Evolutionary conservation across 2,797 vertebrate species (phyloP).

Genomic region (Champsocephalus esox): DNA sequence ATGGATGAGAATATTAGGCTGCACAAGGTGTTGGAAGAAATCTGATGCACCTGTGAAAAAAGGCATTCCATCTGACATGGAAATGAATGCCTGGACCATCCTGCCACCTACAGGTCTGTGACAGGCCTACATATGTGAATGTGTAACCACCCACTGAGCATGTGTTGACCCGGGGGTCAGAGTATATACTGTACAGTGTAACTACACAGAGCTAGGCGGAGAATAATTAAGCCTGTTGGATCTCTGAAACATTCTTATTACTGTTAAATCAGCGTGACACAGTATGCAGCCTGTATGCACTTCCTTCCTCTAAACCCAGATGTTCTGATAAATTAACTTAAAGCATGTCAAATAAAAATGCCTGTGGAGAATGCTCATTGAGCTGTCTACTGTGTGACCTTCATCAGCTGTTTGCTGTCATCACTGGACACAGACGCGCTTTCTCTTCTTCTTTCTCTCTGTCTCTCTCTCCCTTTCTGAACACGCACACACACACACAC

Average conservation of each 20-base stretch:
- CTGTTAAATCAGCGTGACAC: constrained; percentile 62
- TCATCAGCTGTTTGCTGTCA: constrained; percentile 78
- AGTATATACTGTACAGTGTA: constrained; percentile 15
- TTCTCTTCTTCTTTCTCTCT: constrained; percentile 41
- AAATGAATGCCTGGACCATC: constrained; percentile 26
- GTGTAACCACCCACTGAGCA: constrained; percentile 16
- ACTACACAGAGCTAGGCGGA: constrained; percentile 35
- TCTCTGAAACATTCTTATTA: constrained; percentile 43
- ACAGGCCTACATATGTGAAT: constrained; percentile 21
- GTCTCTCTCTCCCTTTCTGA: constrained; percentile 29
- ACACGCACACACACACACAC: background rate
- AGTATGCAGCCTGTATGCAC: constrained; percentile 49
- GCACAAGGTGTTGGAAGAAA: constrained; percentile 14
- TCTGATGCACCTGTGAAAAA: constrained; percentile 29
- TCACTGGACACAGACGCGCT: constrained; percentile 57
- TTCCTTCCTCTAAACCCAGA: constrained; percentile 68
- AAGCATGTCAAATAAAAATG: constrained; percentile 72
- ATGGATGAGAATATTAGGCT: constrained; percentile 9
- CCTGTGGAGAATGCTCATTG: constrained; percentile 58
- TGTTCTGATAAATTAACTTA: constrained; percentile 67
- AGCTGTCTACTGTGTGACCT: constrained; percentile 69
- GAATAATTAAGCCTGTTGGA: constrained; percentile 54
- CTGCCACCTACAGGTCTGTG: constrained; percentile 50
- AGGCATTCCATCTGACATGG: constrained; percentile 22
- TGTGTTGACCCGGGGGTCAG: constrained; percentile 25